phyloP scores from a whole-genome alignment of 1,140 invertebrate genomes.

The Plutomurus gul region DNA sequence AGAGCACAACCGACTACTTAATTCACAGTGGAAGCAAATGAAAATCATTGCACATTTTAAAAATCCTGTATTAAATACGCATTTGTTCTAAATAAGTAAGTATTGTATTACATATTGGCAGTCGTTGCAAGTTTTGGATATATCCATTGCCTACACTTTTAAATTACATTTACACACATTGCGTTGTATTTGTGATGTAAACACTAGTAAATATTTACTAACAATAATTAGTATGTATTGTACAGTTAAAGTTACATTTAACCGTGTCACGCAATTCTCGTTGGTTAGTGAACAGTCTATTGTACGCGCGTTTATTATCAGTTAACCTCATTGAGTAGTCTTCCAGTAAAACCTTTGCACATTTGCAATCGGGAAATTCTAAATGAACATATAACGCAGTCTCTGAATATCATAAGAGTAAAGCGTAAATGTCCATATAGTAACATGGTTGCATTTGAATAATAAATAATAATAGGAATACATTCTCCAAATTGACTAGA shows the following conservation, averaged over 20 bases:
- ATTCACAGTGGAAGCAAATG: too few species aligned
- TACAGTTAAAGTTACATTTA: neutral
- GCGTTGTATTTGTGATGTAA: neutral
- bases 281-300: neutral
- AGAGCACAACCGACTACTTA: too few species aligned
- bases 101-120: too few species aligned
- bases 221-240: neutral
- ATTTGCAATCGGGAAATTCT: too few species aligned
- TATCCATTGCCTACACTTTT: neutral
- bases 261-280: neutral
- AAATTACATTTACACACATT: neutral
- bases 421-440: too few species aligned
- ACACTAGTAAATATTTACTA: neutral
- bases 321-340: neutral
- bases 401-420: too few species aligned
- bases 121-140: too few species aligned
- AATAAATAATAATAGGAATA: neutral
- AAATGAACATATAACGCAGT: too few species aligned
- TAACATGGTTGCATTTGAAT: too few species aligned
- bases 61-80: too few species aligned
- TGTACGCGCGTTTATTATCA: neutral
- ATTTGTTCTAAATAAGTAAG: too few species aligned
- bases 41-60: too few species aligned
- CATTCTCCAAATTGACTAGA: neutral
- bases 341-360: neutral